A percentile compares a stretch with the other conserved stretches of the same genome.
phyloP scores from a whole-genome alignment of 2,113 vertebrate species.

The Psittacara wagleri region DNA sequence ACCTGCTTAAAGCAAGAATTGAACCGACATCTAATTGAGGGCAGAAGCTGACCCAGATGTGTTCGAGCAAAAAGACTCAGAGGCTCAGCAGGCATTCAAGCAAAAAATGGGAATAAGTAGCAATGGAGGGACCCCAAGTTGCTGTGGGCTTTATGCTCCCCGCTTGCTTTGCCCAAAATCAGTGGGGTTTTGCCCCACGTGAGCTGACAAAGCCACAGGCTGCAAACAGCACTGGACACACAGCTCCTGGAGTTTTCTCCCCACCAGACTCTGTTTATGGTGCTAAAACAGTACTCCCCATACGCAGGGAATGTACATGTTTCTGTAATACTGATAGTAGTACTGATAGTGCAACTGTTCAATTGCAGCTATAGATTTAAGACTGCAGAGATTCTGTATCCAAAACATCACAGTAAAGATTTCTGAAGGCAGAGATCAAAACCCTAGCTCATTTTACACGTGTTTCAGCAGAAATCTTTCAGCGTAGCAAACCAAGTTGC shows the following conservation, averaged over 20 bases:
- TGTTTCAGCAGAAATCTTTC: slow-evolving; percentile 1
- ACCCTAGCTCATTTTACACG: neutral
- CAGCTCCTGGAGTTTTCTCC: neutral
- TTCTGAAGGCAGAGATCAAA: neutral
- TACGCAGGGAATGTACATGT: neutral
- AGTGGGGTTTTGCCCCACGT: neutral
- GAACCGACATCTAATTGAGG: neutral
- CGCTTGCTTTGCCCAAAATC: neutral
- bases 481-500: neutral
- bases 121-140: neutral
- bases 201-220: neutral
- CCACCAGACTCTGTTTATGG: neutral
- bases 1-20: neutral
- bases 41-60: neutral
- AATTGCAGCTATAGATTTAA: neutral
- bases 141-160: fast-evolving
- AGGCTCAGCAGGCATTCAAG: neutral
- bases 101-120: neutral
- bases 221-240: neutral
- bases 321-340: neutral
- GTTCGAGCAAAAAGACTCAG: neutral
- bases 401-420: neutral
- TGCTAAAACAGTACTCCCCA: neutral
- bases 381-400: neutral
- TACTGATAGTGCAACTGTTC: neutral